Percentiles rank a stretch among this genome's conserved stretches.
Conservation (phyloP, 2,113 vertebrate species). For the Myotis davidii region DNA sequence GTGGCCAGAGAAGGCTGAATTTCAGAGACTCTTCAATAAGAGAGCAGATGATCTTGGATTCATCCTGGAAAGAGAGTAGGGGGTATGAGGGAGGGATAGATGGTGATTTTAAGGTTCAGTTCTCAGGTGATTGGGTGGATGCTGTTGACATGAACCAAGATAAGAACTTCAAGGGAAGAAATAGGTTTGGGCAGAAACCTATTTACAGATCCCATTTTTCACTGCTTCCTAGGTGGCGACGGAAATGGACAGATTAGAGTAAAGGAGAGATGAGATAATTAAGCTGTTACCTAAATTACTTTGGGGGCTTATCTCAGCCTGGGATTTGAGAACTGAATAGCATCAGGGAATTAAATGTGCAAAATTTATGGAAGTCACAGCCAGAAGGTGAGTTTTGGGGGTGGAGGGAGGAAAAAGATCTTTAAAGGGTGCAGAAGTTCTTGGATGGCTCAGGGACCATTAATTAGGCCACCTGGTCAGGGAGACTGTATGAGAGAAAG, state of each 20-base stretch:
- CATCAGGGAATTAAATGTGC: slow-evolving; percentile 1
- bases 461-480: slow-evolving; percentile 27
- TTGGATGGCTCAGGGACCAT: not conserved
- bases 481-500: not conserved
- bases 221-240: not conserved
- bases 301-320: slow-evolving; percentile 25
- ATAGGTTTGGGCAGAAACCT: not conserved
- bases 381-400: slow-evolving; percentile 14
- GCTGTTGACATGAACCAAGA: not conserved
- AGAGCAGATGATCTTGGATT: not conserved
- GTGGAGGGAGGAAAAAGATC: not conserved
- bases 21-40: not conserved
- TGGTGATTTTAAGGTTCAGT: not conserved
- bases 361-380: slow-evolving; percentile 25
- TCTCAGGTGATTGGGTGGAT: not conserved
- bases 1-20: not conserved
- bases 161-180: not conserved
- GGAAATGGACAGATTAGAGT: slow-evolving; percentile 3
- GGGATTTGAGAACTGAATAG: not conserved
- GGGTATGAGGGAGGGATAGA: no score
- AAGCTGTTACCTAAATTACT: slow-evolving; percentile 57
- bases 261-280: slow-evolving; percentile 40
- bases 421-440: not conserved
- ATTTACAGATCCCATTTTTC: not conserved
- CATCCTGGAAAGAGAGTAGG: not conserved